phyloP scores from a whole-genome alignment of 2,113 vertebrate genomes.

The Hiodon alosoides region DNA sequence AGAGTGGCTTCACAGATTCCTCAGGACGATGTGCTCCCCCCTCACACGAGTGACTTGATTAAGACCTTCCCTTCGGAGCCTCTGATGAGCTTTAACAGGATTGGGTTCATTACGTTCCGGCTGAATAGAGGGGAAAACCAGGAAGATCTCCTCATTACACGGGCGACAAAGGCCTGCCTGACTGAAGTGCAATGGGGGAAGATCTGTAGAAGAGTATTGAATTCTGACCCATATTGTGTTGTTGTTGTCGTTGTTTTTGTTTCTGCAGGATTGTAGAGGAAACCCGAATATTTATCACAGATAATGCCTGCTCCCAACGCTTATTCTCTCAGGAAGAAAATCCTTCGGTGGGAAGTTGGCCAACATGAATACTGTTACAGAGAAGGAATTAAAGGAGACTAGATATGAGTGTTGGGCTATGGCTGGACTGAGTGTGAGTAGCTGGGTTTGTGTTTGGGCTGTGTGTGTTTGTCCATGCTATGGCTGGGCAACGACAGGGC shows the following conservation, averaged over 20 bases:
- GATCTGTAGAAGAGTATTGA: slow-evolving; percentile 42
- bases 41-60: slow-evolving; percentile 16
- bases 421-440: slow-evolving; percentile 42
- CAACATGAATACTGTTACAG: slow-evolving; percentile 63
- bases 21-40: neutral
- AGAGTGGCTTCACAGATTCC: neutral
- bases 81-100: slow-evolving; percentile 59
- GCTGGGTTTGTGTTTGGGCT: slow-evolving; percentile 12
- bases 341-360: slow-evolving; percentile 67
- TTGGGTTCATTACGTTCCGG: slow-evolving; percentile 65
- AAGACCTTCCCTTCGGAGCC: slow-evolving; percentile 21
- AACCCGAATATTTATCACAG: slow-evolving; percentile 67
- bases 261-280: slow-evolving; percentile 29
- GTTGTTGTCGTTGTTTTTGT: slow-evolving; percentile 40
- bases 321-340: slow-evolving; percentile 53
- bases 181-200: slow-evolving; percentile 26
- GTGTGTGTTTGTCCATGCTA: slow-evolving; percentile 27
- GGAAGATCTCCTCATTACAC: slow-evolving; percentile 30
- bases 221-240: slow-evolving; percentile 62
- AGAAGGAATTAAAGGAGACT: slow-evolving; percentile 64
- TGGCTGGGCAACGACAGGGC: neutral
- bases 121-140: slow-evolving; percentile 50
- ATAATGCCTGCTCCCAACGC: slow-evolving; percentile 51
- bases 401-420: no score
- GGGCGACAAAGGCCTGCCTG: slow-evolving; percentile 29